phyloP scores from a whole-genome alignment of 1,140 invertebrate species.

The Triops longicaudatus region DNA sequence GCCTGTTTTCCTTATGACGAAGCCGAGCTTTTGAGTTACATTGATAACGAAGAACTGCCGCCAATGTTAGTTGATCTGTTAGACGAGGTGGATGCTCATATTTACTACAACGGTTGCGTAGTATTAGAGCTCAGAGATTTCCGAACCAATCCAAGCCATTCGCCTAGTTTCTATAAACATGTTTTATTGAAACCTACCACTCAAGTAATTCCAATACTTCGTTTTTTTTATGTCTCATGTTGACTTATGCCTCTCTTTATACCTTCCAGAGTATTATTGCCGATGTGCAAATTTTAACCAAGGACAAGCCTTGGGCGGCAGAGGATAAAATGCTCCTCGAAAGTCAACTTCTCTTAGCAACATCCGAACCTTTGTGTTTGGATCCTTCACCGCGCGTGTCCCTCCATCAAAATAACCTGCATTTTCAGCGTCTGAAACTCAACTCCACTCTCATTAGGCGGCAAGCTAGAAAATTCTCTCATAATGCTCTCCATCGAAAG shows the following conservation, averaged over 20 bases:
- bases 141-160: conserved; percentile 30
- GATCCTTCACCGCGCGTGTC: conserved; percentile 73
- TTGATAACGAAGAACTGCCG: conserved; percentile 78
- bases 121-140: conserved; percentile 78
- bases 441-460: conserved; percentile 63
- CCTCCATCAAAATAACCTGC: conserved; percentile 59
- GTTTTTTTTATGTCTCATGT: too few species aligned
- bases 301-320: conserved; percentile 57
- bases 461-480: conserved; percentile 62
- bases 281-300: conserved; percentile 60
- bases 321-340: conserved; percentile 72
- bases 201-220: conserved; percentile 61
- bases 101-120: conserved; percentile 86
- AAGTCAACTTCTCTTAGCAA: conserved; percentile 69
- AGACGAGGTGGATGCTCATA: conserved; percentile 63
- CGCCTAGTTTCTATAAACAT: conserved; percentile 47
- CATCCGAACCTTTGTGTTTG: conserved; percentile 72
- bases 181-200: conserved; percentile 78
- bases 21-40: conserved; percentile 54
- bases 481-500: conserved; percentile 41
- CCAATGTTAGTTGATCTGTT: conserved; percentile 73
- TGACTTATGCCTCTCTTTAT: too few species aligned
- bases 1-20: conserved; percentile 45
- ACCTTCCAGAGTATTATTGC: conserved; percentile 57
- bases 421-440: conserved; percentile 62